A percentile compares a stretch with the other conserved stretches of the same genome.
phyloP scores from a whole-genome alignment of 2,888 invertebrate genomes.

The Xylophagus ater region DNA sequence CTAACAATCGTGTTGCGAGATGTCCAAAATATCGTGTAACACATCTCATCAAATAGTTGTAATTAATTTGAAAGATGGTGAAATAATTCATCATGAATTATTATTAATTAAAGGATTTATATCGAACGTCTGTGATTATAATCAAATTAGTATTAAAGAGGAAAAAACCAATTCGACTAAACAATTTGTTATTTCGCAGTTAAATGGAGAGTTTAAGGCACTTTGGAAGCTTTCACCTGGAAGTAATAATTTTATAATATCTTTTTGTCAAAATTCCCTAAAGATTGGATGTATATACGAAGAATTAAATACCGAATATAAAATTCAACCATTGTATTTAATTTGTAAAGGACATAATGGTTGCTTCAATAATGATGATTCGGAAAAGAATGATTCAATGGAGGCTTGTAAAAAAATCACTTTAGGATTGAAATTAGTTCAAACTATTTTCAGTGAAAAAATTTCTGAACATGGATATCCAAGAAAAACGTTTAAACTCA shows the following conservation, averaged over 20 bases:
- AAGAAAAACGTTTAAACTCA: constrained; percentile 71
- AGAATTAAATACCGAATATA: constrained; percentile 12
- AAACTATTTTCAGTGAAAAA: constrained; percentile 80
- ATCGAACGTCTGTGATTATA: constrained; percentile 20
- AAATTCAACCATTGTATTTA: constrained; percentile 61
- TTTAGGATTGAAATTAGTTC: constrained; percentile 67
- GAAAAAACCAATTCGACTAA: constrained; percentile 5
- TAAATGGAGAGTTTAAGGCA: constrained; percentile 29
- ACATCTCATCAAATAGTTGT: too few species aligned
- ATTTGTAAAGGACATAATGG: constrained; percentile 72
- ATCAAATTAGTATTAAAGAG: constrained; percentile 2
- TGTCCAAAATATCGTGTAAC: too few species aligned
- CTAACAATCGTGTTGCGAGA: too few species aligned
- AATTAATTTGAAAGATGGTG: constrained; percentile 27
- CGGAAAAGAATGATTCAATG: constrained; percentile 41
- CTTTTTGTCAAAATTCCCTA: constrained; percentile 22
- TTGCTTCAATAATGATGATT: constrained; percentile 52
- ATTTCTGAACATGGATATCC: constrained; percentile 65
- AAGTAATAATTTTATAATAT: constrained; percentile 12
- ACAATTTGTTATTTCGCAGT: constrained; percentile 19
- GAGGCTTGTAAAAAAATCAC: constrained; percentile 67
- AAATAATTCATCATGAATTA: constrained; percentile 28
- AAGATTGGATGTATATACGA: constrained; percentile 12
- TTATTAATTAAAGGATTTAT: constrained; percentile 32
- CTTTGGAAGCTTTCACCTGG: constrained; percentile 24